Evolutionary conservation across 2,888 invertebrate species (phyloP), one percentile per base, ranked within the genome.

Genomic region (Ectobius pallidus): DNA sequence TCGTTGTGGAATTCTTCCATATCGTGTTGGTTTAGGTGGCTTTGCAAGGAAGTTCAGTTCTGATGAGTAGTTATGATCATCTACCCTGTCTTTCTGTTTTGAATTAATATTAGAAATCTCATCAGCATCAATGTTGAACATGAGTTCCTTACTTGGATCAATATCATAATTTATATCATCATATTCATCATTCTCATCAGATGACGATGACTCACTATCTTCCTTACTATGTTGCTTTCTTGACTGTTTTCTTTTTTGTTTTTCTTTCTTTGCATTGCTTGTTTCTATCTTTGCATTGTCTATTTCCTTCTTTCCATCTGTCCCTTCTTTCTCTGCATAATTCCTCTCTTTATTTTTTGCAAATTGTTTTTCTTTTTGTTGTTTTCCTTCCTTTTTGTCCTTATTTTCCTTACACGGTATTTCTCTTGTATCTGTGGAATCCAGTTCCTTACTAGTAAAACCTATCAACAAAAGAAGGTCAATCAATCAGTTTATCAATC

Each of bases 21-120:
- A 61, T 18, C 70, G n/a, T 46, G 70, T 70, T n/a, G 70, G 70
- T 20, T 62, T 39, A 11, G 70, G 70, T 3, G 62, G 46, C 20
- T 20, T 27, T 16, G 30, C 27, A 9, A 70, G 18, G 30, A 44
- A 70, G 25, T 70, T 30, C 30, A 70, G 20, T 32, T 70, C 70
- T 27, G 16, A 9, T n/a, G n/a, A n/a, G n/a, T n/a, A n/a, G n/a
- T n/a, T n/a, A n/a, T n/a, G n/a, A n/a, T n/a, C n/a, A n/a, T n/a
- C n/a, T n/a, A n/a, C n/a, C n/a, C n/a, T n/a, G n/a, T n/a, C n/a
- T n/a, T n/a, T n/a, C n/a, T n/a, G n/a, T n/a, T n/a, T n/a, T n/a
- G n/a, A n/a, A n/a, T n/a, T n/a, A n/a, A n/a, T n/a, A n/a, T n/a
- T n/a, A n/a, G n/a, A n/a, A n/a, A 62, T 49, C 20, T 18, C 22